Evolutionary conservation across 2,797 vertebrate genomes (phyloP), one percentile per base, ranked within the genome.

Genomic region (Bufotes viridis): DNA sequence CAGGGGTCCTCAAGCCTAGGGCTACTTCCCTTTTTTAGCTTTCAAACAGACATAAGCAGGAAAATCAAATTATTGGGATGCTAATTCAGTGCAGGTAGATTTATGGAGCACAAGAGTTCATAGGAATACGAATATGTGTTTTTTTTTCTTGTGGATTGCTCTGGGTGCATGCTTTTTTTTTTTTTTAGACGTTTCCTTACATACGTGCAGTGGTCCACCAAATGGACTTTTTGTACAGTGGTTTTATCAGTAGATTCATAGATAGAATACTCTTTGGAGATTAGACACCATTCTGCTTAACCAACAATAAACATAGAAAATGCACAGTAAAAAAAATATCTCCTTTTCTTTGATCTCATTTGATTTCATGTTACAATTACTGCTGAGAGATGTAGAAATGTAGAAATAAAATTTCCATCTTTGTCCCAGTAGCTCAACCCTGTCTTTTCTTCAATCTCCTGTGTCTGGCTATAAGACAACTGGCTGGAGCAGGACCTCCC

Each of bases 31-130:
- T 82, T 94, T 78, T 91, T 91, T 87, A 94, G 92, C 92, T 95
- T 95, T 95, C 94, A 94, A 96, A 94, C 93, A 93, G 95, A 95
- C 93, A 95, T 89, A 92, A 93, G 92, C 93, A 92, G 80, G 65
- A 96, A 95, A 98, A 98, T 97, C 96, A 93, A 97, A 99, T 98
- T 98, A 98, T 96, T 95, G 95, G 94, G 93, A 94, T 91, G 92
- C 95, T 97, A 98, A 99, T 98, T 96, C 96, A 96, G 90, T 97
- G 93, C 97, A 98, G 97, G 94, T 96, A 95, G 95, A 96, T 93
- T 95, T 93, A 91, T 90, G 92, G 92, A 93, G 90, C 91, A 92
- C 91, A 93, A 90, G 79, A 90, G 90, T 91, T 88, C 87, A 91
- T 85, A n/a, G 61, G 34, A 78, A 78, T 13, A 78, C 22, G 20